Conservation (phyloP, 2,888 invertebrate species). For the Ectemnius cavifrons region DNA sequence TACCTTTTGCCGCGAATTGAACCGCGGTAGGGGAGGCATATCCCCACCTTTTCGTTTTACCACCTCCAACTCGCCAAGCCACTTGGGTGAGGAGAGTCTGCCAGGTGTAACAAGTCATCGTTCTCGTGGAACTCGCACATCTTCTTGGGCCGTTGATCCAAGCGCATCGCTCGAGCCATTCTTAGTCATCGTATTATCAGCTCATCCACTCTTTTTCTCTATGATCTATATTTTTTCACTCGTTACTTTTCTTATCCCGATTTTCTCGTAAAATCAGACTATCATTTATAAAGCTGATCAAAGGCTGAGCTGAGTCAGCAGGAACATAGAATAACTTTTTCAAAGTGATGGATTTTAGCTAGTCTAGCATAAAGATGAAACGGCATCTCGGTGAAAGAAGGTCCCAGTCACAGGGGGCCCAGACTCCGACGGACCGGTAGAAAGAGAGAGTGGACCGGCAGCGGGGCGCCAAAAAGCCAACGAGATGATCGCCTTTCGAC, state of each 20-base stretch:
- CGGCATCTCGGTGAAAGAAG: conserved; percentile 11
- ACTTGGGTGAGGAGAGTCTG: conserved; percentile 26
- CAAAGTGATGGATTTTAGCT: not conserved
- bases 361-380: not conserved
- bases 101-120: conserved; percentile 64
- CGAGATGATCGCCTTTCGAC: conserved; percentile 41
- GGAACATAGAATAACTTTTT: not conserved
- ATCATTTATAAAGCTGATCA: too few relatives aligned
- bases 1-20: conserved; percentile 44
- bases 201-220: not conserved
- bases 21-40: conserved; percentile 49
- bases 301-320: too few relatives aligned
- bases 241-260: not conserved
- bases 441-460: conserved; percentile 50
- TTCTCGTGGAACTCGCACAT: conserved; percentile 61
- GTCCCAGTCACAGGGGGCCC: not conserved
- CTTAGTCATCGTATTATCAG: not conserved
- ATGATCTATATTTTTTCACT: not conserved
- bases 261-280: not conserved
- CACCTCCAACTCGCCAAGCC: conserved; percentile 47
- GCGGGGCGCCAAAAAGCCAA: conserved; percentile 34
- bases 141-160: conserved; percentile 59
- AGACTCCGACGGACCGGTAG: not conserved
- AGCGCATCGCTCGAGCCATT: conserved; percentile 42
- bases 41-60: conserved; percentile 46